These are phyloP conservation scores for Hydrotaea cyrtoneurina DNA, from an alignment of 2,888 invertebrate genomes.

Conservation along the genomic window DNA sequence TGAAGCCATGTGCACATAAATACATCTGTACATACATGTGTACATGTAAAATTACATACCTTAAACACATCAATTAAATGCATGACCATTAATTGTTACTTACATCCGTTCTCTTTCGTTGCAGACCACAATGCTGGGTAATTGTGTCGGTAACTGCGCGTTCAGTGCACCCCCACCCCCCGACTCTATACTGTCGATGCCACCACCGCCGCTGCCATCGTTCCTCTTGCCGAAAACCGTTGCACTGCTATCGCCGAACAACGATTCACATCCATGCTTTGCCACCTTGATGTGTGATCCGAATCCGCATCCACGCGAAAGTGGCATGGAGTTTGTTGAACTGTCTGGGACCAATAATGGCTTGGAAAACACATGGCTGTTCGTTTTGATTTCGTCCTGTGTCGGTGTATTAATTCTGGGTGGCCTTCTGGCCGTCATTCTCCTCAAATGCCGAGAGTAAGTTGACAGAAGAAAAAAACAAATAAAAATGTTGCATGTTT, in stretches of 20 bases:
- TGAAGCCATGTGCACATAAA: too few relatives aligned
- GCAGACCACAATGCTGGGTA: constrained; percentile 73
- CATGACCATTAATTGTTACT: constrained; percentile 13
- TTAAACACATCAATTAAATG: constrained; percentile 33
- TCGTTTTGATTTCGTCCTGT: constrained; percentile 89
- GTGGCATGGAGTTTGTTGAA: constrained; percentile 90
- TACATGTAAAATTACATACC: neutral
- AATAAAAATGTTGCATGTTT: neutral
- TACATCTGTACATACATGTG: too few relatives aligned
- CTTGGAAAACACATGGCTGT: constrained; percentile 90
- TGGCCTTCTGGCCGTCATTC: constrained; percentile 88
- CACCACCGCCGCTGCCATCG: constrained; percentile 91
- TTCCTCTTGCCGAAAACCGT: constrained; percentile 83
- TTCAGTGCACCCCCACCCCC: constrained; percentile 84
- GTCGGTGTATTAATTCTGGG: constrained; percentile 90
- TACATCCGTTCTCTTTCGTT: constrained; percentile 24
- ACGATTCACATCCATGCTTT: constrained; percentile 85
- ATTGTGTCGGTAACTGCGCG: constrained; percentile 79
- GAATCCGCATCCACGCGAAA: constrained; percentile 82
- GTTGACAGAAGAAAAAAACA: constrained; percentile 58
- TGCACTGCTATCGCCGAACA: constrained; percentile 80
- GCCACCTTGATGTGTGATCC: constrained; percentile 85
- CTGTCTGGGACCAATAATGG: constrained; percentile 85
- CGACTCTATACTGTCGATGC: constrained; percentile 90
- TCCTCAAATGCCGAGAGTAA: constrained; percentile 92